These are phyloP conservation scores for Anthopleura xanthogrammica DNA, from an alignment of 92 coral and sea anemone species.

Conservation along the genomic window DNA sequence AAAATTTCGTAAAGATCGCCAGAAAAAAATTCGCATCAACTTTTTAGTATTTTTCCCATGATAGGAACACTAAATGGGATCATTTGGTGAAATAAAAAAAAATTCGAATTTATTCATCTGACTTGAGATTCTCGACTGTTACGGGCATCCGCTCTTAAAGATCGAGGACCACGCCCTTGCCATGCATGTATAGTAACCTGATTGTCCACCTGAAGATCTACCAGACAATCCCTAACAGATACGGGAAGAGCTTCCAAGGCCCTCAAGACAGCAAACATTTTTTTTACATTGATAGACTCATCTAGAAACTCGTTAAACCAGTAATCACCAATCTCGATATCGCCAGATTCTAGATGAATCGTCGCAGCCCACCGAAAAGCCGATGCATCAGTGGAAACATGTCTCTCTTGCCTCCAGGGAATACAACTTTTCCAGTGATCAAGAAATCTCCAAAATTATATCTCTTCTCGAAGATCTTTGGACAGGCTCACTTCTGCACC, in stretches of 20 bases:
- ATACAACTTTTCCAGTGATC: constrained; percentile 35
- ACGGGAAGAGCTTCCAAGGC: constrained; percentile 35
- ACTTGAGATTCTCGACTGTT: too few relatives aligned
- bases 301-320: constrained; percentile 31
- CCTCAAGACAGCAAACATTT: constrained; percentile 38
- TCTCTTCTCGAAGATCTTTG: too few relatives aligned
- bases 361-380: constrained; percentile 53
- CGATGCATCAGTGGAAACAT: constrained; percentile 45
- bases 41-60: too few relatives aligned
- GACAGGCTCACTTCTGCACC: constrained; percentile 2
- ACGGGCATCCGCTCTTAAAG: neutral
- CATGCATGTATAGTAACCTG: constrained; percentile 9
- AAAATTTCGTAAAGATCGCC: too few relatives aligned
- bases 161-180: constrained; percentile 28
- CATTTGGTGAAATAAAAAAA: too few relatives aligned
- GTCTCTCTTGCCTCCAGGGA: constrained; percentile 45
- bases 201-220: constrained; percentile 16
- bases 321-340: constrained; percentile 51
- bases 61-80: too few relatives aligned
- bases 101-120: too few relatives aligned
- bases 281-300: constrained; percentile 39
- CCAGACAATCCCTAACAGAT: neutral
- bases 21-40: too few relatives aligned
- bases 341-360: constrained; percentile 29
- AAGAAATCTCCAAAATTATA: constrained; percentile 34